Base-by-base conservation (phyloP, 2,888 invertebrate species). In the Thalpophila matura region DNA sequence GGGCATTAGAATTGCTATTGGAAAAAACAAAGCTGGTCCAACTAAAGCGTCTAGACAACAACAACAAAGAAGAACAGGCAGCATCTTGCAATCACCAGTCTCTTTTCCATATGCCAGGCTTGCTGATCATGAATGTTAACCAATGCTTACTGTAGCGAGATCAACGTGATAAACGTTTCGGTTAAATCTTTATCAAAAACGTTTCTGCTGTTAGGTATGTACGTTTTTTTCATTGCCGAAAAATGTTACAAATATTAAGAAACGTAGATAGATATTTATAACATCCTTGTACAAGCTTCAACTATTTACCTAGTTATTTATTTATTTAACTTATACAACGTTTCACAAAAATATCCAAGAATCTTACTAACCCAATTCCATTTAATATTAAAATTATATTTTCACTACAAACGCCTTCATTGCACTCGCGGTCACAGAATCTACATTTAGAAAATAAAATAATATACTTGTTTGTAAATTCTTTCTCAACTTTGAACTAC, bases 381-480 rank as follows among this genome's bases (percentile, higher is more conserved):
- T 18, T 27, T 54, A 67, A 40, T 61, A 55, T 35, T 45, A 33
- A 40, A 51, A 55, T 31, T 27, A 38, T 67, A 35, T 67, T 62
- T 55, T 50, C 16, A 35, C 46, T 31, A 26, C 50, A 54, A 31
- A 49, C 18, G 24, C 64, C 45, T 64, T 65, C 53, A 22, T 18
- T 37, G 16, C n/a, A 20, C 31, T 53, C 26, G 31, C 37, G 60
- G 53, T 60, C 60, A 60, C 33, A 31, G 10, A 33, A 47, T 22
- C 18, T 60, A 60, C 49, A 49, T 49, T 60, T 29, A 4, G 35
- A 2, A 22, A 20, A 29, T 6, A 27, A 43, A 43, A 50, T 14
- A 22, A 18, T 35, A 22, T 29, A 59, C 20, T n/a, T 14, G 26
- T 38, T 38, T 33, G 18, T 49, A n/a, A 12, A 38, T 37, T 27